Base-by-base conservation (phyloP, 2,888 invertebrate genomes). In the Calephelis perditalis region DNA sequence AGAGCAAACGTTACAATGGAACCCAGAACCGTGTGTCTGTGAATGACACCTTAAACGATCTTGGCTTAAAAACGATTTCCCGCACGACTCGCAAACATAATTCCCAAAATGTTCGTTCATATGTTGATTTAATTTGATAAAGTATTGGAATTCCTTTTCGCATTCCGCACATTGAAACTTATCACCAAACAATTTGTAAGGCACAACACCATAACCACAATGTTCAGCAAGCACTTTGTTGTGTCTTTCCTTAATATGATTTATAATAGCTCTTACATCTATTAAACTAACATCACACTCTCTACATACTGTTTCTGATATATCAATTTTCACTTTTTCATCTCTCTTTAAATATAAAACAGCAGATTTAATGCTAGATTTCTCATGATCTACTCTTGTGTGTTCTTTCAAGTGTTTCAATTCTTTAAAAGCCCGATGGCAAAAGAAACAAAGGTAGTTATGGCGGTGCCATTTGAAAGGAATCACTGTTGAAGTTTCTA, bases 401-500 rank as follows among this genome's bases (percentile, higher is more conserved):
- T 92, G 91, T 36, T 81, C 79, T 74, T 86, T 88, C 1, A 92
- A 71, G 0, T 68, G 60, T 2, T 72, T 65, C 0, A 77, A 70
- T 4, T 77, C 73, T 77, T 82, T 83, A 35, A 84, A 83, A 2
- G 74, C 62, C n/a, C 75, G 71, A 67, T 86, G 85, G 65, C 90
- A 90, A 65, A 75, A 87, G 77, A 88, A 89, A 63, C 90, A 90
- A 5, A 88, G 76, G 57, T 83, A 90, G 60, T 79, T 78, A 61
- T 88, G 86, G 43, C 86, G 73, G 57, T 86, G 85, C 89, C 89
- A 90, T 70, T 87, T 90, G 67, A 90, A 90, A 0, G 89, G 89
- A 2, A 83, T 8, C 0, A 74, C 81, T 0, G 80, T 84, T 8
- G 89, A 82, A 7, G 68, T 70, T 72, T 89, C 84, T 70, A 90